Conservation (phyloP, 2,888 invertebrate species). For the Platycheirus rosarum region DNA sequence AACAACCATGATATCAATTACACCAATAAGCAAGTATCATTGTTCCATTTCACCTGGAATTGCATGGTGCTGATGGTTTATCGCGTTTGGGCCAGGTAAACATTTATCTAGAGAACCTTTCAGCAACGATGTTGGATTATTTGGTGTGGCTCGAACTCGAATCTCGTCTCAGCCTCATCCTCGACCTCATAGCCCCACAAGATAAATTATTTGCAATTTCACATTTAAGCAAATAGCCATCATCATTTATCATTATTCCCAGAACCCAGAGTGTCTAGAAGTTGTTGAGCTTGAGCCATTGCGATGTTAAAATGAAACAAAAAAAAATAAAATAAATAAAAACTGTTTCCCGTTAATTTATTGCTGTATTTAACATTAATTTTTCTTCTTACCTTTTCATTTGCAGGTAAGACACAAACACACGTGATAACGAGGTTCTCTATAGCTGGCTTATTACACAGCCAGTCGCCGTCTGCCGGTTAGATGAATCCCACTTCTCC, state of each 20-base stretch:
- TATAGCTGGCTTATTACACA: conserved; percentile 65
- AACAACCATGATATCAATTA: not conserved
- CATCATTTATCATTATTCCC: conserved; percentile 66
- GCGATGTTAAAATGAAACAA: conserved; percentile 7
- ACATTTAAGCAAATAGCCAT: conserved; percentile 59
- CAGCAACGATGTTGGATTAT: not conserved
- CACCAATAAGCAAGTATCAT: not conserved
- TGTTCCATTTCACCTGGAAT: not conserved
- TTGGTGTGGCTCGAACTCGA: not conserved
- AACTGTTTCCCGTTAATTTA: conserved; percentile 54
- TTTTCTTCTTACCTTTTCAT: conserved; percentile 30
- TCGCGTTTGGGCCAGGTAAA: not conserved
- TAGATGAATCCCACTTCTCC: not conserved
- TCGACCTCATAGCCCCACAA: conserved; percentile 28
- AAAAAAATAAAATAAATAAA: not conserved
- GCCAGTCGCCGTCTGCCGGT: conserved; percentile 9
- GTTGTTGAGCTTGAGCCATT: conserved; percentile 16
- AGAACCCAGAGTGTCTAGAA: not conserved
- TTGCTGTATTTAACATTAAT: conserved; percentile 43
- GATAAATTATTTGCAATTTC: conserved; percentile 56
- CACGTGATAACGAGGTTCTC: conserved; percentile 51
- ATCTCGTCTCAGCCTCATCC: not conserved
- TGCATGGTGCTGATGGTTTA: not conserved
- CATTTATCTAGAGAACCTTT: conserved; percentile 5
- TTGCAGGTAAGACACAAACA: conserved; percentile 48